Evolutionary conservation across 2,888 invertebrate species (phyloP).

Genomic region (Globia sparganii): DNA sequence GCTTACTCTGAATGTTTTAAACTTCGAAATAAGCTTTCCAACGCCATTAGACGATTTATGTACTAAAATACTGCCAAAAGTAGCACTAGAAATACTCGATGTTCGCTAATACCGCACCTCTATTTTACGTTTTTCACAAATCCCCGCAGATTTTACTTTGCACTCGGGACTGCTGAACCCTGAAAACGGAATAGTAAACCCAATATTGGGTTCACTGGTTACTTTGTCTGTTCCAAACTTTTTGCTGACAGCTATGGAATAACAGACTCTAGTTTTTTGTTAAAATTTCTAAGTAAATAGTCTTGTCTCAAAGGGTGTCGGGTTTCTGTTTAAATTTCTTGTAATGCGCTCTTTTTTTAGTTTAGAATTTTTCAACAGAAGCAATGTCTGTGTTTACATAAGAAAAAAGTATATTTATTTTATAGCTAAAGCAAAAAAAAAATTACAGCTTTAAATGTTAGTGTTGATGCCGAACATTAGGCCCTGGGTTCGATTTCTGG

Average conservation of each 20-base stretch:
- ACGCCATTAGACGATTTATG: slow-evolving; percentile 48
- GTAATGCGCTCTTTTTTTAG: slow-evolving; percentile 4
- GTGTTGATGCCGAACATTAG: neutral
- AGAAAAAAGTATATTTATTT: slow-evolving; percentile 1
- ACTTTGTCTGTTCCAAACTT: slow-evolving; percentile 68
- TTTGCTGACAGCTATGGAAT: slow-evolving; percentile 56
- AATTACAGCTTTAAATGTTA: neutral
- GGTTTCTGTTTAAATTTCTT: slow-evolving; percentile 37
- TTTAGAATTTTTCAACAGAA: slow-evolving; percentile 10
- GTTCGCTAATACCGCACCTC: slow-evolving; percentile 22
- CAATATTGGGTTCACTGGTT: slow-evolving; percentile 60
- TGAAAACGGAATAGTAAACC: slow-evolving; percentile 53
- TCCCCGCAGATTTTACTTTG: slow-evolving; percentile 35
- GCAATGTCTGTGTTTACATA: neutral
- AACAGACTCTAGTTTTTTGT: slow-evolving; percentile 64
- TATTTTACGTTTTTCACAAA: slow-evolving; percentile 36
- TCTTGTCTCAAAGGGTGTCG: slow-evolving; percentile 58
- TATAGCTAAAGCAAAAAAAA: neutral
- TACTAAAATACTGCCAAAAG: slow-evolving; percentile 36
- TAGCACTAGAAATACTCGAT: slow-evolving; percentile 37
- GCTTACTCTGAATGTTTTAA: slow-evolving; percentile 35
- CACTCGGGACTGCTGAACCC: slow-evolving; percentile 38
- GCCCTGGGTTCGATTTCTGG: neutral
- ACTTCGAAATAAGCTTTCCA: slow-evolving; percentile 39
- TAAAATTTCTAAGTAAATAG: slow-evolving; percentile 69